Conservation (phyloP, 1,140 invertebrate genomes). For the Hyposmocoma kahamanoa region DNA sequence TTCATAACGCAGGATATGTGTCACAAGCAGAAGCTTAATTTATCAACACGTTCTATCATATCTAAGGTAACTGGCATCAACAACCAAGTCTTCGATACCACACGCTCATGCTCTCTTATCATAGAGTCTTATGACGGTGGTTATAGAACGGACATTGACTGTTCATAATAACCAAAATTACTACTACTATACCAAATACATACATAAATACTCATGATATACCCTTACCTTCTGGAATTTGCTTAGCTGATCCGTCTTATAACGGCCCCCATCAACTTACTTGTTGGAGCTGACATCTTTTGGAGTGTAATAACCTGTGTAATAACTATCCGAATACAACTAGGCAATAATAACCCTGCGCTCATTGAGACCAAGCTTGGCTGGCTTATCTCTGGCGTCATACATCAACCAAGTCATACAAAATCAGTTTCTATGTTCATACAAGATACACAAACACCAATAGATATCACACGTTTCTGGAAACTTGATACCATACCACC, state of each 20-base stretch:
- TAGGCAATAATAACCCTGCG: slow-evolving; percentile 24
- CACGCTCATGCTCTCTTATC: slow-evolving; percentile 20
- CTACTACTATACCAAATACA: slow-evolving; percentile 15
- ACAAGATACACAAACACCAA: slow-evolving; percentile 3
- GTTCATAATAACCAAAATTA: slow-evolving; percentile 29
- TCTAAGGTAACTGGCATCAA: slow-evolving; percentile 28
- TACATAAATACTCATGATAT: slow-evolving; percentile 17
- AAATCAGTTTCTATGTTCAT: slow-evolving; percentile 1
- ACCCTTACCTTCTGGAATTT: slow-evolving; percentile 15
- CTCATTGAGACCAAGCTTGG: slow-evolving; percentile 21
- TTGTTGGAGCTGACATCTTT: slow-evolving; percentile 28
- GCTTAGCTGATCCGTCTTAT: slow-evolving; percentile 27
- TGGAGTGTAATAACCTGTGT: slow-evolving; percentile 20
- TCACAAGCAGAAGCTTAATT: slow-evolving; percentile 12
- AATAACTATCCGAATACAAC: slow-evolving; percentile 15
- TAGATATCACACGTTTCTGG: slow-evolving; percentile 18
- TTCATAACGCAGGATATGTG: slow-evolving; percentile 17
- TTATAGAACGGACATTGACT: slow-evolving; percentile 20
- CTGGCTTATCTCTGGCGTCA: slow-evolving; percentile 20
- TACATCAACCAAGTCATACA: not conserved
- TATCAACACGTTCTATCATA: slow-evolving; percentile 7
- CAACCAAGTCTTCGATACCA: slow-evolving; percentile 17
- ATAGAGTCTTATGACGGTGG: slow-evolving; percentile 18
- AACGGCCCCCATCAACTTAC: slow-evolving; percentile 28
- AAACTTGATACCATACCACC: slow-evolving; percentile 13